These are phyloP conservation scores for Nematolebias whitei DNA, from an alignment of 2,113 vertebrate genomes.

Conservation along the genomic window DNA sequence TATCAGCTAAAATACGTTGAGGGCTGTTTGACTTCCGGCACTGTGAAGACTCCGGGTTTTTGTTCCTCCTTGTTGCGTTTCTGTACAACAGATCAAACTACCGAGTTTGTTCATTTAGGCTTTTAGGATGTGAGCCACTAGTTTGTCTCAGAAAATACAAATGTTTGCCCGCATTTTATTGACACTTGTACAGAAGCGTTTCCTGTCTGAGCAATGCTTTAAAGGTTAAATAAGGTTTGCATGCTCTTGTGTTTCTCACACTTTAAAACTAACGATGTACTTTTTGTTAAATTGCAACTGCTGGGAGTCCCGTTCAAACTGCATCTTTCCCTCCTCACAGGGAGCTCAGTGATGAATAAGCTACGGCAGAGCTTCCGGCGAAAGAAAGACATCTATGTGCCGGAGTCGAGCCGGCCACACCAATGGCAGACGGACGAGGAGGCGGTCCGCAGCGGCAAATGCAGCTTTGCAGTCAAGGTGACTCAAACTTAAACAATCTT, in stretches of 20 bases:
- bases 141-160: no score
- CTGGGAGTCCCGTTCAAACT: background rate
- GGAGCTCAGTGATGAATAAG: slow-evolving; percentile 95
- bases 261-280: background rate
- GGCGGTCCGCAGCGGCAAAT: slow-evolving; percentile 95
- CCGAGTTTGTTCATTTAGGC: no score
- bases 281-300: background rate
- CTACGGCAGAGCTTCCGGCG: slow-evolving; percentile 98
- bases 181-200: background rate
- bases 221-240: background rate
- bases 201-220: background rate
- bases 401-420: slow-evolving; percentile 97
- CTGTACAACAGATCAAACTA: no score
- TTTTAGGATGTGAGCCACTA: no score
- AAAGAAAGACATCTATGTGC: slow-evolving; percentile 99
- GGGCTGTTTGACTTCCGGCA: no score
- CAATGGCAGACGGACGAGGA: slow-evolving; percentile 99
- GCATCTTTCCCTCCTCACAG: slow-evolving; percentile 55
- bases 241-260: background rate
- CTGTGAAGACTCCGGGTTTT: no score
- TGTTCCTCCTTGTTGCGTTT: no score
- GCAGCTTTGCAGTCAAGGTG: slow-evolving; percentile 99
- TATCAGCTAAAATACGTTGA: no score
- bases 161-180: background rate
- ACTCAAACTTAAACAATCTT: slow-evolving; percentile 46